Base-by-base conservation (phyloP, 2,888 invertebrate genomes). In the Carterocephalus palaemon region DNA sequence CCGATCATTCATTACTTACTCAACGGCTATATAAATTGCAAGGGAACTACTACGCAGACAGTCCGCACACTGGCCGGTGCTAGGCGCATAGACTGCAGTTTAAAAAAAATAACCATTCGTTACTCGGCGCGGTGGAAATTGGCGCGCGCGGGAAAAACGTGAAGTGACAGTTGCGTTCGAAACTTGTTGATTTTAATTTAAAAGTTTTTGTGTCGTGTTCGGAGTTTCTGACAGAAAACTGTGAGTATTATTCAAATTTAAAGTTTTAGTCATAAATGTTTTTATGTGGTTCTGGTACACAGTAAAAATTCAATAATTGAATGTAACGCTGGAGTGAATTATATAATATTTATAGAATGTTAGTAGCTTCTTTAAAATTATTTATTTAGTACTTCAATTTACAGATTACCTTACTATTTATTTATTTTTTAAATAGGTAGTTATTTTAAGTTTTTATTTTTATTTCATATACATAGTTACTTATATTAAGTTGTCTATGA, bases 11-110 rank as follows among this genome's bases (percentile, higher is more conserved):
- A 43, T 57, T 65, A 59, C 59, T 55, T 69, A 68, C 59, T 55
- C 70, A 68, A 69, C 68, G 65, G 63, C 73, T 75, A 70, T 77
- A 75, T 75, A 75, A 75, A 72, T 74, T 68, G 65, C 51, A 53
- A 47, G 56, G 59, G 59, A 40, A 47, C 56, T 59, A 52, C 52
- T 60, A 60, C 62, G 60, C 63, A 47, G 62, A 57, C 77, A 76
- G 75, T 78, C 52, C 47, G 65, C 62, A 57, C 54, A 56, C 51
- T 52, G 56, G 50, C 66, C 54, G 56, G 57, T 50, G 46, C 58
- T 52, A 53, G 60, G 60, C 65, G 64, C 66, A 60, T 56, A 52
- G 54, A 52, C 53, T 51, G 56, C 54, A 53, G 45, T 52, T 51
- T 51, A 46, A 55, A 57, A n/a, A 54, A 53, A 52, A 55, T 47